These are phyloP conservation scores for Lycia hirtaria DNA, from an alignment of 2,888 invertebrate species.

Conservation along the genomic window DNA sequence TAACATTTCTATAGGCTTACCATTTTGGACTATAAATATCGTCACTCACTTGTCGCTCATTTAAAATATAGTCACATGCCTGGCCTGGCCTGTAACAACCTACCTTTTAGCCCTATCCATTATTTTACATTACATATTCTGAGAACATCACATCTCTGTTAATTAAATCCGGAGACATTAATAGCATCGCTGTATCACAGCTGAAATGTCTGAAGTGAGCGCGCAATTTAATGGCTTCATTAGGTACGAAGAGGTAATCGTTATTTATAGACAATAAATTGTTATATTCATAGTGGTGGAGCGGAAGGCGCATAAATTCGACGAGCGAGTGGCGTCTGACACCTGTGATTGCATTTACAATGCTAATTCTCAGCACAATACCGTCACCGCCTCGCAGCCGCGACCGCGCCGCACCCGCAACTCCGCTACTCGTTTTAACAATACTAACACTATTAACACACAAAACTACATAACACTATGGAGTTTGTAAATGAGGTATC, in stretches of 20 bases:
- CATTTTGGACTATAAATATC: too few species aligned
- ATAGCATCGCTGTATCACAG: constrained; percentile 31
- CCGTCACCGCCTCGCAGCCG: constrained; percentile 48
- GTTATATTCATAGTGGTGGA: constrained; percentile 74
- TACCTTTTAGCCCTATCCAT: too few species aligned
- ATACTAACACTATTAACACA: constrained; percentile 40
- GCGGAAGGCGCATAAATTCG: constrained; percentile 82
- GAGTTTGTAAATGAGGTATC: too few species aligned
- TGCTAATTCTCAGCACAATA: constrained; percentile 81
- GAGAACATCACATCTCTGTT: neutral
- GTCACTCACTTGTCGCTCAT: too few species aligned
- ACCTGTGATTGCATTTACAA: constrained; percentile 86
- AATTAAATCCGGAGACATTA: constrained; percentile 44
- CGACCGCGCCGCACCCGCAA: constrained; percentile 46
- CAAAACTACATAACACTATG: too few species aligned
- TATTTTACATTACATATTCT: neutral
- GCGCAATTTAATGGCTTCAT: constrained; percentile 67
- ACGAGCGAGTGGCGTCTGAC: constrained; percentile 79
- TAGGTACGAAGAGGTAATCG: constrained; percentile 65
- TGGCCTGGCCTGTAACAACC: too few species aligned
- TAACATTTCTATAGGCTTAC: too few species aligned
- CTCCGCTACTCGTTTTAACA: constrained; percentile 59
- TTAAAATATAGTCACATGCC: too few species aligned
- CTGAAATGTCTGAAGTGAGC: constrained; percentile 48
- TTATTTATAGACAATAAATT: constrained; percentile 80